Evolutionary conservation across 92 coral and sea anemone species (phyloP), one percentile per base, ranked within the genome.

Genomic region (Siderastrea radians): DNA sequence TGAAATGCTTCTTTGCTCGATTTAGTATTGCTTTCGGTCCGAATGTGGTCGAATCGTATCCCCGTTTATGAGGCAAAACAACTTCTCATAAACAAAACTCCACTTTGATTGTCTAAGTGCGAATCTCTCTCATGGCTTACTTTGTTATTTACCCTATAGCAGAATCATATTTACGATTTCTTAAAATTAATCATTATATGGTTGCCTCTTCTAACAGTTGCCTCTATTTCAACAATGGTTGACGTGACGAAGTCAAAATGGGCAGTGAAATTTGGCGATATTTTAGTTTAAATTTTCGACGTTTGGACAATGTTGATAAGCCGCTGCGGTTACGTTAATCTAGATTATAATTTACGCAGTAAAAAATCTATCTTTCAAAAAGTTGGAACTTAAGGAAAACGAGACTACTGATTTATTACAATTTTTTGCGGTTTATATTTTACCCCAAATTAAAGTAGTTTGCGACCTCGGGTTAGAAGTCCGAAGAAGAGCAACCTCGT

Each of bases 291-390:
- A 14, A 2, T 64, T 61, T 64, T 58, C 72, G 62, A 65, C 54
- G 69, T 79, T 79, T 62, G 46, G 16, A 38, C 54, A 12, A 8
- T 12, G 38, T 26, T 49, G 60, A 79, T 79, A 63, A 11, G 72
- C 47, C 54, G 13, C 64, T 79, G 71, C 9, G 72, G 83, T 63
- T 49, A 47, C 2, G 57, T 10, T 79, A 64, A 79, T 79, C 83
- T 64, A n/a, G 72, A 63, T 64, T 79, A 9, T 51, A 65, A 62
- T 62, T 78, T 78, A 45, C 52, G 11, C 47, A 62, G 47, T 47
- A 44, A 53, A 69, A 81, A 68, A 81, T 54, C 51, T 80, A 13
- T 11, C 1, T 52, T 80, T 80, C 17, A 49, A 17, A 43, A n/a
- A 51, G 63, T 19, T 50, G 38, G 38, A 66, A 43, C 62, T 46